Evolutionary conservation across 1,140 invertebrate genomes (phyloP), one percentile per base, ranked within the genome.

Genomic region (Potamilus streckersoni): DNA sequence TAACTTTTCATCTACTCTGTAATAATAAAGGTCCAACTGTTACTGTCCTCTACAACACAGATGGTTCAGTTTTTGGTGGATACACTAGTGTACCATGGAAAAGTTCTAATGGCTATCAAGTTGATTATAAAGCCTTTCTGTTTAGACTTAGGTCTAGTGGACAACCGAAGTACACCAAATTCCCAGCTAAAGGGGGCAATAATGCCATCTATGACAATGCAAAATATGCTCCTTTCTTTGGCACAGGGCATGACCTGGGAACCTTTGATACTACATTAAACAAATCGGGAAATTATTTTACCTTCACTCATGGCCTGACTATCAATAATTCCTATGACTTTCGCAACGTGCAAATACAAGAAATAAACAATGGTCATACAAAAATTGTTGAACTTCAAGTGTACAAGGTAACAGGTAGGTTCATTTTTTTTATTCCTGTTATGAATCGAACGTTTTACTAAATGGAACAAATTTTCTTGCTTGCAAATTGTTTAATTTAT

Each of bases 21-120:
- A 73, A 82, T 67, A 70, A 73, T 38, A 31, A 78, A 64, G 79
- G 79, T 1, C 73, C 79, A 14, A 82, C 80, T 15, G 73, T 80
- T 4, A 78, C 79, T 5, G 69, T 82, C 8, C 60, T 72, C 27
- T 77, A 79, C 67, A 78, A 79, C 63, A 74, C 71, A 16, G 62
- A 68, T 19, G 78, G 79, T 1, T 76, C 62, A 59, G 69, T 80
- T n/a, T 82, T 72, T 63, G 80, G 78, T 23, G 80, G 79, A 14
- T 82, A 73, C 58, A 76, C 75, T 27, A 20, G 61, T n/a, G 23
- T 62, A 62, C 20, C 62, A 55, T 79, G 78, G 69, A 69, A 23
- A 57, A 49, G 55, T 73, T 17, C 8, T n/a, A 49, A 38, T 19
- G 70, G 69, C 19, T 70, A 67, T 55, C 57, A 58, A 58, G 8